phyloP scores from a whole-genome alignment of 1,140 invertebrate genomes.

The Saccostrea glomerata region DNA sequence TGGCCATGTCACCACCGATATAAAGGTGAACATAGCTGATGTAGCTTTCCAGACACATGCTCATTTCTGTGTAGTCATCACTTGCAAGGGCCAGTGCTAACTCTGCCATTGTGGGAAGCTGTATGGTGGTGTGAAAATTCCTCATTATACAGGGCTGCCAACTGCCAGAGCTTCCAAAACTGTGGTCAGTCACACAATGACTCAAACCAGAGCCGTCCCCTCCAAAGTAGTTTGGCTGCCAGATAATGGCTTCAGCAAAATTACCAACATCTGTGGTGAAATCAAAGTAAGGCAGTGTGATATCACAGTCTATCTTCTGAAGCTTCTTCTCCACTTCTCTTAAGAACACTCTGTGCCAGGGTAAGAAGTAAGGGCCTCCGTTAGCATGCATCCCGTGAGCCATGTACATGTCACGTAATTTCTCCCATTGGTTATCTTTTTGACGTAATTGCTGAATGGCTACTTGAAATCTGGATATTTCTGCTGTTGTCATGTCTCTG shows the following conservation, averaged over 20 bases:
- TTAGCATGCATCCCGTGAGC: slow-evolving; percentile 73
- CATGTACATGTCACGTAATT: slow-evolving; percentile 74
- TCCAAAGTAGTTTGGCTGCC: slow-evolving; percentile 76
- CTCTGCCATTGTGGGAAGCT: slow-evolving; percentile 72
- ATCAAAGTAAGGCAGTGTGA: slow-evolving; percentile 76
- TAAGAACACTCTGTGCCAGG: slow-evolving; percentile 74
- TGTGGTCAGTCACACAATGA: slow-evolving; percentile 72
- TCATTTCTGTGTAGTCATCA: slow-evolving; percentile 73
- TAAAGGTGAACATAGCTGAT: slow-evolving; percentile 71
- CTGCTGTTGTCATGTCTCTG: slow-evolving; percentile 71
- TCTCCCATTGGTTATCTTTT: slow-evolving; percentile 70
- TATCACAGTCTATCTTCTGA: slow-evolving; percentile 73
- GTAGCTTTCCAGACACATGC: slow-evolving; percentile 70
- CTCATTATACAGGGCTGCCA: slow-evolving; percentile 75
- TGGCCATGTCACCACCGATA: slow-evolving; percentile 76
- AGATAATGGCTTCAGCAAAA: slow-evolving; percentile 71
- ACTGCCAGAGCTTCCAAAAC: slow-evolving; percentile 67
- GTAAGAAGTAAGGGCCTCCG: slow-evolving; percentile 71
- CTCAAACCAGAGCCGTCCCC: slow-evolving; percentile 65
- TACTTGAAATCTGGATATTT: slow-evolving; percentile 70
- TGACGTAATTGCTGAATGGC: slow-evolving; percentile 68
- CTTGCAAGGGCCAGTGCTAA: slow-evolving; percentile 70
- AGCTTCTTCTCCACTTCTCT: slow-evolving; percentile 71
- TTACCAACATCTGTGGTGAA: slow-evolving; percentile 76
- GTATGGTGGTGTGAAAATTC: slow-evolving; percentile 70